phyloP scores from a whole-genome alignment of 2,888 invertebrate genomes.

The Urechis unicinctus region DNA sequence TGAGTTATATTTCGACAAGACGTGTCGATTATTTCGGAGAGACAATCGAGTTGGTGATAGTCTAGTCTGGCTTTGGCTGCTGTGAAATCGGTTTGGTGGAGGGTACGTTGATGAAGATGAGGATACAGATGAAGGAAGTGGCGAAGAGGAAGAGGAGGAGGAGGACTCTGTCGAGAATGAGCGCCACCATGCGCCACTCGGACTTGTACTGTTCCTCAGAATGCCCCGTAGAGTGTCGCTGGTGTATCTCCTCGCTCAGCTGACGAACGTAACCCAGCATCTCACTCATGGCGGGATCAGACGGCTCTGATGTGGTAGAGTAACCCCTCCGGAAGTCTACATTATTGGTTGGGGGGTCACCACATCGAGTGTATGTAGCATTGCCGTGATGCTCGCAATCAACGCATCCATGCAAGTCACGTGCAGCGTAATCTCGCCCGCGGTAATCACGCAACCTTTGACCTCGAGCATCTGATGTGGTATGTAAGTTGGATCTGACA shows the following conservation, averaged over 20 bases:
- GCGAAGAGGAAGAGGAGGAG: slow-evolving; percentile 19
- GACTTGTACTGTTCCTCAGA: slow-evolving; percentile 18
- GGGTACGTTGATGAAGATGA: slow-evolving; percentile 20
- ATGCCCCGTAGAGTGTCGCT: slow-evolving; percentile 11
- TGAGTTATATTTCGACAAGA: too few relatives aligned
- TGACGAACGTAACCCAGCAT: slow-evolving; percentile 18
- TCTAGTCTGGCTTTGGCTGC: too few relatives aligned
- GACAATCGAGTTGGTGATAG: too few relatives aligned
- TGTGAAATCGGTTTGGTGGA: too few relatives aligned
- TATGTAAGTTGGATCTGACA: background rate
- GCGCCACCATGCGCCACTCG: slow-evolving; percentile 23
- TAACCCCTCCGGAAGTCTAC: too few relatives aligned
- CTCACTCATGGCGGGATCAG: slow-evolving; percentile 7
- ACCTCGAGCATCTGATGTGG: too few relatives aligned
- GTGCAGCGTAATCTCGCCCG: background rate
- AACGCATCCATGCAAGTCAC: too few relatives aligned
- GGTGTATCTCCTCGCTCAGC: slow-evolving; percentile 20
- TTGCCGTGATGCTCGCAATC: too few relatives aligned
- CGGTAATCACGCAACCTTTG: background rate
- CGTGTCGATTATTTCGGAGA: too few relatives aligned
- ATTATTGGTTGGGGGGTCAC: background rate
- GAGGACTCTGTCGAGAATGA: slow-evolving; percentile 20
- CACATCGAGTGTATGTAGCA: too few relatives aligned
- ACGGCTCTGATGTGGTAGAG: too few relatives aligned
- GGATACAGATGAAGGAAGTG: slow-evolving; percentile 16